These are phyloP conservation scores for Falco punctatus DNA, from an alignment of 2,113 vertebrate species.

Conservation along the genomic window DNA sequence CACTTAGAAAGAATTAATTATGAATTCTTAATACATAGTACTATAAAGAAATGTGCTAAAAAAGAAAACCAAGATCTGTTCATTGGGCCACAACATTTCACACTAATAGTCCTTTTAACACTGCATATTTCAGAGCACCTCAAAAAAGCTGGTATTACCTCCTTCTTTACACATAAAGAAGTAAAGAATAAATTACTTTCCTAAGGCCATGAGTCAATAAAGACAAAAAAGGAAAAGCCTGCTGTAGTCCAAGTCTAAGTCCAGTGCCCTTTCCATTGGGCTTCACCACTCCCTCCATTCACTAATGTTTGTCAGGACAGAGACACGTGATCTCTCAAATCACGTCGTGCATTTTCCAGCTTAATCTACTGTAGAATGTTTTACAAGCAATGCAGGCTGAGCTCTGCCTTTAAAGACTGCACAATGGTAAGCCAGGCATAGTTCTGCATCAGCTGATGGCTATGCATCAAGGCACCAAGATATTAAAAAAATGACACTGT, in stretches of 20 bases:
- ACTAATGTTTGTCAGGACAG: neutral
- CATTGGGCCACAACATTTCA: neutral
- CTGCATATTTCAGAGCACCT: neutral
- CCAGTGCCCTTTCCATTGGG: neutral
- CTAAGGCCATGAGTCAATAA: neutral
- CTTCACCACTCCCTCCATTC: neutral
- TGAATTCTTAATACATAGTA: neutral
- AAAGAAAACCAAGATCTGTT: neutral
- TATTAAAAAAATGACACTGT: neutral
- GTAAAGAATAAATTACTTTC: neutral
- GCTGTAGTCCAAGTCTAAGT: neutral
- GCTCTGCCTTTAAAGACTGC: constrained; percentile 12
- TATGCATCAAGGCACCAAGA: neutral
- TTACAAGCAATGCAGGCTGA: neutral
- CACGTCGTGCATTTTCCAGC: neutral
- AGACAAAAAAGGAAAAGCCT: neutral
- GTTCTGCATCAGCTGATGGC: constrained; percentile 14
- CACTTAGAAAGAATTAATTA: constrained; percentile 56
- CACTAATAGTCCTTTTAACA: neutral
- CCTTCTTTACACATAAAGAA: neutral
- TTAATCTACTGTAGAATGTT: neutral
- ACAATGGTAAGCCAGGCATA: neutral
- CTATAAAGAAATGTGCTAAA: constrained; percentile 43
- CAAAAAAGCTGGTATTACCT: neutral
- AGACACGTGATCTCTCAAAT: neutral